phyloP scores from a whole-genome alignment of 2,888 invertebrate species.

The Epirrhoe tristata region DNA sequence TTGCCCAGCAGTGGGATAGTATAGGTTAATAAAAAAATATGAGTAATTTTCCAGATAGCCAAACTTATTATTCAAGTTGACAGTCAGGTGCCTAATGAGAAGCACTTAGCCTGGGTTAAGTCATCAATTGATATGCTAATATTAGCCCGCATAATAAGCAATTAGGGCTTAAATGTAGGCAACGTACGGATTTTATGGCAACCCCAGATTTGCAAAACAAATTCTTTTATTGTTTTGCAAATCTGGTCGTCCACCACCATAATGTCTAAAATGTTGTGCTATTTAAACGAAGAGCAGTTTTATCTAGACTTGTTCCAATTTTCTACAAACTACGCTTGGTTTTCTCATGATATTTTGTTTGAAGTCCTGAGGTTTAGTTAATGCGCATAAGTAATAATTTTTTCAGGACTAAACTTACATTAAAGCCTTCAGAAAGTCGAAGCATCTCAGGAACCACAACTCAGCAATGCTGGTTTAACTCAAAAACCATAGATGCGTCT shows the following conservation, averaged over 20 bases:
- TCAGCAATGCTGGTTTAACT: slow-evolving; percentile 4
- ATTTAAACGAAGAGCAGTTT: too few species aligned
- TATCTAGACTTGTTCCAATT: too few species aligned
- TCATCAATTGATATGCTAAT: slow-evolving; percentile 55
- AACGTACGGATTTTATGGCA: slow-evolving; percentile 20
- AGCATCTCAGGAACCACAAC: too few species aligned
- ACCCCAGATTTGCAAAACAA: slow-evolving; percentile 13
- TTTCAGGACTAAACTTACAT: too few species aligned
- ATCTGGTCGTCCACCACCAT: too few species aligned
- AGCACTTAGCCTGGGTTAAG: slow-evolving; percentile 41
- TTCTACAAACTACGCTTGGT: too few species aligned
- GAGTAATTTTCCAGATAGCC: not conserved
- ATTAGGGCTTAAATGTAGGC: slow-evolving; percentile 45
- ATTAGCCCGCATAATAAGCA: slow-evolving; percentile 50
- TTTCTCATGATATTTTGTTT: too few species aligned
- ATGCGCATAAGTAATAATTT: too few species aligned
- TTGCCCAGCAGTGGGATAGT: too few species aligned
- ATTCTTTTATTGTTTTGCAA: not conserved
- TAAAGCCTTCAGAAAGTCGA: too few species aligned
- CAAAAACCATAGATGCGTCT: slow-evolving; percentile 46
- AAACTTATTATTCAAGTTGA: not conserved
- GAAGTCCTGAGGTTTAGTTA: too few species aligned
- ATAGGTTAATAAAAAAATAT: too few species aligned
- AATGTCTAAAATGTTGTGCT: not conserved
- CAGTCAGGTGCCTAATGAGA: slow-evolving; percentile 40